A percentile compares a stretch with the other conserved stretches of the same genome.
These are phyloP conservation scores for Pygmarrhopalites habei DNA, from an alignment of 1,140 invertebrate genomes.

Conservation along the genomic window DNA sequence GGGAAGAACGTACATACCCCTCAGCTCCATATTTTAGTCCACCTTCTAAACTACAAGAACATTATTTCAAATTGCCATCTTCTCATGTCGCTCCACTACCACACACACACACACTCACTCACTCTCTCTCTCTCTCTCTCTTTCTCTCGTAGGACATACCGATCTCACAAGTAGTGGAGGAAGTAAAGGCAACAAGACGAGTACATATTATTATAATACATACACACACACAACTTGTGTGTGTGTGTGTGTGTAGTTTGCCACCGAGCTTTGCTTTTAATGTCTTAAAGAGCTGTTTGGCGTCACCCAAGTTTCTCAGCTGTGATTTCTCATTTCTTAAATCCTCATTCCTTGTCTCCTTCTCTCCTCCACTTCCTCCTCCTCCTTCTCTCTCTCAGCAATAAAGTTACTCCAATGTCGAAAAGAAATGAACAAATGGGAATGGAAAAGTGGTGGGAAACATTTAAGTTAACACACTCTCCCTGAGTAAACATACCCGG, in stretches of 20 bases:
- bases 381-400: too few relatives aligned
- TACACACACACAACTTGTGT: not conserved
- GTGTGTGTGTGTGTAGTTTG: too few relatives aligned
- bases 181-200: too few relatives aligned
- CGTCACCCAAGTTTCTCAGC: not conserved
- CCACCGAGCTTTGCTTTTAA: not conserved
- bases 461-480: too few relatives aligned
- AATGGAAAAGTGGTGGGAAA: not conserved
- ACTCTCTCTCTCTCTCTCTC: too few relatives aligned
- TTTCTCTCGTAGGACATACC: too few relatives aligned
- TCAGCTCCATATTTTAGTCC: too few relatives aligned
- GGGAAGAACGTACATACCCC: not conserved
- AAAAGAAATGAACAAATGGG: not conserved
- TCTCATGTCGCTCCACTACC: too few relatives aligned
- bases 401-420: not conserved
- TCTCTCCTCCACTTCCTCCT: not conserved
- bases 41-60: not conserved
- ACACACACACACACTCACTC: constrained; percentile 5
- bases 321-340: constrained; percentile 4
- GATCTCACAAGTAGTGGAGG: too few relatives aligned
- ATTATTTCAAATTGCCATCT: constrained; percentile 2
- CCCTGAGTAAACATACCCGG: too few relatives aligned
- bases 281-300: not conserved
- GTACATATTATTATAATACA: constrained; percentile 5
- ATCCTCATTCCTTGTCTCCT: not conserved